Conservation (phyloP, 30 jellyfish, hydroid and myxozoan genomes). For the Hydractinia echinata region DNA sequence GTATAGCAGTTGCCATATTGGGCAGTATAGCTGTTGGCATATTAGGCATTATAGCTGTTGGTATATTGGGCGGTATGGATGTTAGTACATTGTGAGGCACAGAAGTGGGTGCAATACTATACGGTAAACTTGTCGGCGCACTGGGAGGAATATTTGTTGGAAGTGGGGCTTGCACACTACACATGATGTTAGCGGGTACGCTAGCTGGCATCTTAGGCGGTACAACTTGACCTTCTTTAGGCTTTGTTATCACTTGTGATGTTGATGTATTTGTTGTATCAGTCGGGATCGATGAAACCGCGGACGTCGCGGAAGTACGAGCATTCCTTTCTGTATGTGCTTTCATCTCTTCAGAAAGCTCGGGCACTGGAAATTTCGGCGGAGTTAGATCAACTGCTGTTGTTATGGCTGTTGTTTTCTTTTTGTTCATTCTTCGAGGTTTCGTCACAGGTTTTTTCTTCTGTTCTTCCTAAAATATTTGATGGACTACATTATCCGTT, state of each 20-base stretch:
- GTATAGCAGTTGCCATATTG: neutral
- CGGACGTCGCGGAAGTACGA: neutral
- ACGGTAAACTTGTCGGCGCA: too few relatives aligned
- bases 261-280: neutral
- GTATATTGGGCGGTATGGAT: too few relatives aligned
- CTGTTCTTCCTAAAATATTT: slow-evolving; percentile 33
- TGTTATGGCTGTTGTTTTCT: neutral
- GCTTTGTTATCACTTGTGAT: neutral
- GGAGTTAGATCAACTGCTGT: slow-evolving; percentile 16
- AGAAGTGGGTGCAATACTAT: too few relatives aligned
- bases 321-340: neutral
- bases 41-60: too few relatives aligned
- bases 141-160: too few relatives aligned
- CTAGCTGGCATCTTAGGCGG: neutral
- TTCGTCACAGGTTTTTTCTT: slow-evolving; percentile 31
- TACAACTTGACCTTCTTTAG: neutral
- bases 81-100: too few relatives aligned
- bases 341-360: slow-evolving; percentile 37
- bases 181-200: neutral
- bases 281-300: neutral
- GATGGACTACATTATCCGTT: too few relatives aligned
- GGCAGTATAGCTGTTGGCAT: too few relatives aligned
- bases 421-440: slow-evolving; percentile 23
- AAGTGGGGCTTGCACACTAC: too few relatives aligned
- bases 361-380: slow-evolving; percentile 48